Evolutionary conservation across 2,888 invertebrate species (phyloP).

Genomic region (Trichogramma dendrolimi): DNA sequence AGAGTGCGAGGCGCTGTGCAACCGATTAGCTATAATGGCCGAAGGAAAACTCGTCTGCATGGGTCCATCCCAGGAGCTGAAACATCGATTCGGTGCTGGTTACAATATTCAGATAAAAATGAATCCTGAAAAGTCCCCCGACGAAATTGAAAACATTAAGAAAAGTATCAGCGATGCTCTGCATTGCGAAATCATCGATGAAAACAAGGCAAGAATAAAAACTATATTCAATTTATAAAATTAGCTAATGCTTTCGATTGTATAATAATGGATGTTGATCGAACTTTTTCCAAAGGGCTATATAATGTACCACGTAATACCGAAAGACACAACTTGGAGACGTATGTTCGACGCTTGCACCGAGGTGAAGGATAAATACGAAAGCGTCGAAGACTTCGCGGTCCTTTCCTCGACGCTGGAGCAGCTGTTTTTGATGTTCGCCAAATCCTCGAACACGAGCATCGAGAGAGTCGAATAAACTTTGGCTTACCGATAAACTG

Average conservation of each 20-base stretch:
- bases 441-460: slow-evolving; percentile 35
- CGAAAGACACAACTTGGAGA: slow-evolving; percentile 40
- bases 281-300: slow-evolving; percentile 35
- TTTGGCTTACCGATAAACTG: too few species aligned
- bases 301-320: slow-evolving; percentile 42
- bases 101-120: slow-evolving; percentile 59
- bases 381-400: slow-evolving; percentile 44
- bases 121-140: slow-evolving; percentile 33
- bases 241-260: not conserved
- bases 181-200: slow-evolving; percentile 63
- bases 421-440: slow-evolving; percentile 47
- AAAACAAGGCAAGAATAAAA: slow-evolving; percentile 58
- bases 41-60: slow-evolving; percentile 68
- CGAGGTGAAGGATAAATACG: slow-evolving; percentile 36
- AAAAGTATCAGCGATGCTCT: slow-evolving; percentile 55
- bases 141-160: slow-evolving; percentile 51
- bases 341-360: slow-evolving; percentile 45
- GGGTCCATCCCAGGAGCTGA: slow-evolving; percentile 68
- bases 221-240: not conserved
- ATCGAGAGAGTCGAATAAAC: too few species aligned
- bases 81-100: slow-evolving; percentile 66
- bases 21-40: slow-evolving; percentile 72
- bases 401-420: slow-evolving; percentile 47
- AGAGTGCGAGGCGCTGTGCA: slow-evolving; percentile 78
- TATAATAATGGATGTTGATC: slow-evolving; percentile 5